phyloP scores from a whole-genome alignment of 2,113 vertebrate genomes.

The Catagonus wagneri region DNA sequence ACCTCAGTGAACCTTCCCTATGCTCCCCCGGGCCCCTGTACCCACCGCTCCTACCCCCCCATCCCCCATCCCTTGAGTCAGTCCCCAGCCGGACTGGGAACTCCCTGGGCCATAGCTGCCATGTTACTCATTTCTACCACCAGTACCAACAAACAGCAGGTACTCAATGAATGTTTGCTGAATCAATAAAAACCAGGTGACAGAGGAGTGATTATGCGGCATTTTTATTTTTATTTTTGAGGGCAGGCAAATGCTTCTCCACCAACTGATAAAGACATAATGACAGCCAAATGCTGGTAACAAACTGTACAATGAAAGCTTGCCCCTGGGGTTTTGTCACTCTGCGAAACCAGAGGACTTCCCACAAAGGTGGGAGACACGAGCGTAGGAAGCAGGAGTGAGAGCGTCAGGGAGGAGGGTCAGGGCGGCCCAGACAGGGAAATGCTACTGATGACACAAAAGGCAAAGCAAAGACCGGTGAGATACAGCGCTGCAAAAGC shows the following conservation, averaged over 20 bases:
- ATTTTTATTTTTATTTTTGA: neutral
- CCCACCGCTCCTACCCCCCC: too few relatives aligned
- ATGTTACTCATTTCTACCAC: neutral
- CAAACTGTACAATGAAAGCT: neutral
- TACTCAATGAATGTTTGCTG: neutral
- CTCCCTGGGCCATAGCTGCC: neutral
- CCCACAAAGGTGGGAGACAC: neutral
- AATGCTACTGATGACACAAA: too few relatives aligned
- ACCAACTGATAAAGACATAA: conserved; percentile 50
- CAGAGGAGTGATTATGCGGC: neutral
- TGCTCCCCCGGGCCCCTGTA: neutral
- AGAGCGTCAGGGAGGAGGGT: fast-evolving
- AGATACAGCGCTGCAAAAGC: neutral
- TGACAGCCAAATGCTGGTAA: neutral
- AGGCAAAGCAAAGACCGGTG: neutral
- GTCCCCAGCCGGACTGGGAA: neutral
- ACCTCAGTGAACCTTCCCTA: neutral
- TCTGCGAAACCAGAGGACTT: neutral
- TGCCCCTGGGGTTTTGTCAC: neutral
- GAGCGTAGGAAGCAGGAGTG: neutral
- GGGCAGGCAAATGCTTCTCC: conserved; percentile 20
- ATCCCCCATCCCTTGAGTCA: neutral
- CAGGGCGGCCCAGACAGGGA: too few relatives aligned
- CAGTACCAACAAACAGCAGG: neutral
- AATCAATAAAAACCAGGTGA: neutral